A percentile compares a stretch with the other conserved stretches of the same genome.
These are phyloP conservation scores for Harpagus bidentatus DNA, from an alignment of 2,113 vertebrate species.

Conservation along the genomic window DNA sequence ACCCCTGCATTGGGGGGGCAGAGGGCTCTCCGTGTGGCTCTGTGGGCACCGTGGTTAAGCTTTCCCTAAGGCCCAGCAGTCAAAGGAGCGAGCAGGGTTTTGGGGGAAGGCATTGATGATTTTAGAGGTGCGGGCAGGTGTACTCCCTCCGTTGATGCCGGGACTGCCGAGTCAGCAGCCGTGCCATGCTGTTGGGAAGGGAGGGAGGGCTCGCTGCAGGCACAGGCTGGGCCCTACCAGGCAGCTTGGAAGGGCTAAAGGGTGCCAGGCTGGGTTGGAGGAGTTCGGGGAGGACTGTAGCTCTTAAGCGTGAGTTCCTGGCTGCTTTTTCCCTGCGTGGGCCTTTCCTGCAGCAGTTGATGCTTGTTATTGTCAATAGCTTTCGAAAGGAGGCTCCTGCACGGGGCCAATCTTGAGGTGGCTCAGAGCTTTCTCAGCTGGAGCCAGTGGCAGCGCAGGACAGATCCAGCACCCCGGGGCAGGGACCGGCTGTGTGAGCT, in stretches of 20 bases:
- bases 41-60: too few species aligned
- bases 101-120: neutral
- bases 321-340: neutral
- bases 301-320: neutral
- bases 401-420: neutral
- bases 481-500: neutral
- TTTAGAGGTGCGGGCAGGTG: neutral
- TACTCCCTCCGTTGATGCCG: neutral
- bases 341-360: neutral
- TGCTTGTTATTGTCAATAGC: neutral
- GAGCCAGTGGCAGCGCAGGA: neutral
- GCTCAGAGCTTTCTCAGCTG: neutral
- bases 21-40: rapidly evolving
- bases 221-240: neutral
- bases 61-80: neutral
- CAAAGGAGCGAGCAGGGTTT: neutral
- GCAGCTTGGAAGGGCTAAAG: neutral
- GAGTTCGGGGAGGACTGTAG: neutral
- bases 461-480: neutral
- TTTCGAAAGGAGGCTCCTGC: neutral
- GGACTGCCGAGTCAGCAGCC: neutral
- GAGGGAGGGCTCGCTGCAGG: neutral
- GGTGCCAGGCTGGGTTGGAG: neutral
- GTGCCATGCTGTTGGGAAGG: neutral
- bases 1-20: rapidly evolving